Percentiles rank a stretch among this genome's conserved stretches.
These are phyloP conservation scores for Thyatira batis DNA, from an alignment of 2,888 invertebrate species.

Conservation along the genomic window DNA sequence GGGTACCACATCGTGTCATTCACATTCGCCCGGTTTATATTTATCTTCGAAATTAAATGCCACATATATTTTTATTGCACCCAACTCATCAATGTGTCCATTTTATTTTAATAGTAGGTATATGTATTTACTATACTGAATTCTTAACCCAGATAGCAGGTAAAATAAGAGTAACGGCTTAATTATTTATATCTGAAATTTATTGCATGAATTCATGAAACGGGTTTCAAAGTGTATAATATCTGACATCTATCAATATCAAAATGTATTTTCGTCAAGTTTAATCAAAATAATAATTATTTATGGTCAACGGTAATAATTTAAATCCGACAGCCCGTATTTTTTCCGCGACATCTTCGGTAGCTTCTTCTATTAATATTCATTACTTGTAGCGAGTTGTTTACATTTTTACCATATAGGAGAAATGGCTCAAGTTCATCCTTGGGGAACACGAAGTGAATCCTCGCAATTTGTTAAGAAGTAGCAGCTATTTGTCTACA, in stretches of 20 bases:
- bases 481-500: slow-evolving; percentile 65
- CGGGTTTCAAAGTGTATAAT: slow-evolving; percentile 19
- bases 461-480: slow-evolving; percentile 58
- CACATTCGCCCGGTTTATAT: slow-evolving; percentile 31
- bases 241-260: slow-evolving; percentile 19
- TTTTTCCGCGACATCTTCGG: slow-evolving; percentile 43
- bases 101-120: slow-evolving; percentile 11
- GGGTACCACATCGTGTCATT: slow-evolving; percentile 44
- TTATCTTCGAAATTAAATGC: slow-evolving; percentile 36
- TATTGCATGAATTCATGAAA: slow-evolving; percentile 26
- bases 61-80: slow-evolving; percentile 18
- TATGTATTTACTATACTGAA: slow-evolving; percentile 13
- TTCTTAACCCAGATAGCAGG: slow-evolving; percentile 29
- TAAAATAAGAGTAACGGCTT: slow-evolving; percentile 17
- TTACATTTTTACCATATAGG: slow-evolving; percentile 52
- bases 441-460: slow-evolving; percentile 37
- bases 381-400: slow-evolving; percentile 47
- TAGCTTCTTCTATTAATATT: slow-evolving; percentile 54
- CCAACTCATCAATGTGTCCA: slow-evolving; percentile 6
- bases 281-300: slow-evolving; percentile 5
- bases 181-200: slow-evolving; percentile 28
- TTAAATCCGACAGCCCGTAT: slow-evolving; percentile 17
- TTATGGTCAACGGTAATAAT: slow-evolving; percentile 7
- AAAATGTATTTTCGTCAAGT: slow-evolving; percentile 15
- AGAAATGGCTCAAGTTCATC: slow-evolving; percentile 43